Percentiles rank a stretch among this genome's conserved stretches.
These are phyloP conservation scores for Falco cherrug DNA, from an alignment of 2,797 vertebrate genomes.

Conservation along the genomic window DNA sequence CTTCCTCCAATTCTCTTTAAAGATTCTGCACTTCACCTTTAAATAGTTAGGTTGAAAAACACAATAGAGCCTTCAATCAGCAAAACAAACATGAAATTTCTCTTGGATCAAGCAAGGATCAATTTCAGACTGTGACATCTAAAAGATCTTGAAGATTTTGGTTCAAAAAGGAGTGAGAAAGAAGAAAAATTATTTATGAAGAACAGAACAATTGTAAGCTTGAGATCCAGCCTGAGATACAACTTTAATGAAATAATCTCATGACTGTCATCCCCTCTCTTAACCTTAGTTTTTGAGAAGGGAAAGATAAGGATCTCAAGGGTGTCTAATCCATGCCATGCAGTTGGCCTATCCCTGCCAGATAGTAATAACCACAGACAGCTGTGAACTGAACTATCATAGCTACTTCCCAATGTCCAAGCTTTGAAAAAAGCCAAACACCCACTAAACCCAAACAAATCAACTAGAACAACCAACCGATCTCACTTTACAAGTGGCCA, in stretches of 20 bases:
- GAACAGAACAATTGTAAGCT: neutral
- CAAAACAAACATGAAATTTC: neutral
- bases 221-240: neutral
- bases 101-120: neutral
- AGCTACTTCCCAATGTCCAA: neutral
- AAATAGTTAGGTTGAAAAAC: neutral
- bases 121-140: neutral
- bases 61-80: neutral
- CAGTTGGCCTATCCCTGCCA: neutral
- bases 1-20: neutral
- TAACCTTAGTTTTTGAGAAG: neutral
- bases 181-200: neutral
- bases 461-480: neutral
- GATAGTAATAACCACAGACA: neutral
- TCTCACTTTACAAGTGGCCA: neutral
- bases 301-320: neutral
- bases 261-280: neutral
- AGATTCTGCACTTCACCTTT: neutral
- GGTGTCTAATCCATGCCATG: neutral
- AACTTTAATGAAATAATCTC: neutral
- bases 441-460: neutral
- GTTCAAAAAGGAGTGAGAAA: conserved; percentile 1
- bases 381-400: neutral
- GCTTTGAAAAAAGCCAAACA: neutral
- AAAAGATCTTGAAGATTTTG: neutral